These are phyloP conservation scores for Saccopteryx bilineata DNA, from an alignment of 2,113 vertebrate genomes.

Conservation along the genomic window DNA sequence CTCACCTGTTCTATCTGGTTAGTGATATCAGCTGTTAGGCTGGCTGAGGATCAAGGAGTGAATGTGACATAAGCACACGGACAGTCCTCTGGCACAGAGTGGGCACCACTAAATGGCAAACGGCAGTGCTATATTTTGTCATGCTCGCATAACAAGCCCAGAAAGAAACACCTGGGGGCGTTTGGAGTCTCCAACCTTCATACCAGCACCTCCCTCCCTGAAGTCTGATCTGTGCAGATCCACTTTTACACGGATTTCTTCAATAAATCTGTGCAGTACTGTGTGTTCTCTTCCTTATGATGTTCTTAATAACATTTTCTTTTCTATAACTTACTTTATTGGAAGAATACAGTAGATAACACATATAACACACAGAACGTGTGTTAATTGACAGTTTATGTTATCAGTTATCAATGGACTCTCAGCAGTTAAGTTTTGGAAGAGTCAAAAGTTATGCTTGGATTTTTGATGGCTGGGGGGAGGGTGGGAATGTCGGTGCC, in stretches of 20 bases:
- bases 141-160: not conserved
- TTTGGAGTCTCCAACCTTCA: not conserved
- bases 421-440: not conserved
- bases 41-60: too few relatives aligned
- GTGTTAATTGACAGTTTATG: not conserved
- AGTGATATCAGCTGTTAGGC: fast-evolving
- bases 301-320: not conserved
- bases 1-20: not conserved
- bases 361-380: not conserved
- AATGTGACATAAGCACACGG: fast-evolving
- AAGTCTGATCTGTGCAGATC: not conserved
- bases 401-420: not conserved
- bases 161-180: not conserved
- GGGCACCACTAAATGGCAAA: not conserved
- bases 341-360: not conserved
- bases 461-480: not conserved
- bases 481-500: not conserved
- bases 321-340: not conserved
- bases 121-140: not conserved
- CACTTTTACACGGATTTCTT: too few relatives aligned
- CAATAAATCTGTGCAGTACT: not conserved
- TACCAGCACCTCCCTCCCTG: not conserved
- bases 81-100: not conserved
- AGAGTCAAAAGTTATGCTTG: not conserved
- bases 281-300: not conserved